phyloP scores from a whole-genome alignment of 2,113 vertebrate genomes.

The Dicrurus megarhynchus region DNA sequence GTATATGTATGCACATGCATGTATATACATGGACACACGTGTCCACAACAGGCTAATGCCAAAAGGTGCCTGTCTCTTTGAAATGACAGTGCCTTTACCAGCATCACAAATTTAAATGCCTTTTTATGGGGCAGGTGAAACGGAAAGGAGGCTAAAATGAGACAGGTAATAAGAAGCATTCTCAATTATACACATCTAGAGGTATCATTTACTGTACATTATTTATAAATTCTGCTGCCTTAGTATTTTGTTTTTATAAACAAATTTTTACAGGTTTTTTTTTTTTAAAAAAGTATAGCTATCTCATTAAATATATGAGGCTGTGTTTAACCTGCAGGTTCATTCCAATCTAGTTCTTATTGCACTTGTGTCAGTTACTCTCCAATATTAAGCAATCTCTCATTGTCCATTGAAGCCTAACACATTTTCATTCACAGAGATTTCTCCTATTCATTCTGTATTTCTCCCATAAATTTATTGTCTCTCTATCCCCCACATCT shows the following conservation, averaged over 20 bases:
- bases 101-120: neutral
- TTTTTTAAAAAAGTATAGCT: neutral
- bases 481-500: neutral
- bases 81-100: neutral
- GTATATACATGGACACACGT: neutral
- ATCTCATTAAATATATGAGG: neutral
- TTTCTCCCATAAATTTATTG: neutral
- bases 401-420: neutral
- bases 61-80: neutral
- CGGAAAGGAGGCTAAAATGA: neutral
- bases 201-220: neutral
- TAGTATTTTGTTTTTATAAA: neutral
- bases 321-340: neutral
- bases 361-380: neutral
- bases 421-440: neutral
- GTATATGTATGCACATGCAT: neutral
- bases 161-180: neutral
- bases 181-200: neutral
- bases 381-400: neutral
- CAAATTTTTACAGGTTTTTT: neutral
- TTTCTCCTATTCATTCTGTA: neutral
- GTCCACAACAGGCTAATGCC: neutral
- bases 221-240: neutral
- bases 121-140: neutral
- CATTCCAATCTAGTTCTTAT: neutral